Conservation (phyloP, 2,797 vertebrate species). For the Hybognathus amarus region DNA sequence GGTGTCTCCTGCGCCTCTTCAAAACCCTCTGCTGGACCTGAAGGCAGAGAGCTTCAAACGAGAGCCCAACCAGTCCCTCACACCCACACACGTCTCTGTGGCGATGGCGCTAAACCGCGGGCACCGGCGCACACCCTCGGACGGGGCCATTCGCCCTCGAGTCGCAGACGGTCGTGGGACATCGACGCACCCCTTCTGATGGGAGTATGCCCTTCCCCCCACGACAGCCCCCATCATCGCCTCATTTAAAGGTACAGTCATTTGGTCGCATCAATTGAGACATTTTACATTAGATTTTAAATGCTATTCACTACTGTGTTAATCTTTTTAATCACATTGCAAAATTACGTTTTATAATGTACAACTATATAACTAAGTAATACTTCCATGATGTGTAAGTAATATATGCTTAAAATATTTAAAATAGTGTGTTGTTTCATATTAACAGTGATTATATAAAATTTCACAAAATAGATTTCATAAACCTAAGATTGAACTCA, state of each 20-base stretch:
- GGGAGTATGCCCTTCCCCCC: conserved; percentile 80
- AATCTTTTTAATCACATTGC: neutral
- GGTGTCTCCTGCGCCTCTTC: conserved; percentile 54
- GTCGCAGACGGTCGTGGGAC: conserved; percentile 77
- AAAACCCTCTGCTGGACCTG: conserved; percentile 88
- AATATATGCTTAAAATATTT: neutral
- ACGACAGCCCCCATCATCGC: conserved; percentile 54
- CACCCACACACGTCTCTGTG: conserved; percentile 87
- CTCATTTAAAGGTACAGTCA: conserved; percentile 66
- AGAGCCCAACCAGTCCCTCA: conserved; percentile 90
- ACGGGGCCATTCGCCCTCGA: conserved; percentile 83
- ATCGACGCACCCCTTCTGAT: conserved; percentile 81
- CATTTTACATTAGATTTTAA: neutral
- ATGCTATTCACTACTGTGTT: neutral
- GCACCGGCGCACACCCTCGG: conserved; percentile 87
- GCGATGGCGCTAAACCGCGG: conserved; percentile 79
- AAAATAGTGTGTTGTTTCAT: neutral
- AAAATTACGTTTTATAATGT: no score
- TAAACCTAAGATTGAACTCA: neutral
- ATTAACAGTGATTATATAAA: no score
- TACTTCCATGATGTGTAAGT: neutral
- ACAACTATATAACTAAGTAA: no score
- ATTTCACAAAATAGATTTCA: neutral
- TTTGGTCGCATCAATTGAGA: neutral
- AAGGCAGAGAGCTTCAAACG: conserved; percentile 91